Percentiles rank a stretch among this genome's conserved stretches.
Evolutionary conservation across 2,888 invertebrate species (phyloP).

Genomic region (Plebejus anna): DNA sequence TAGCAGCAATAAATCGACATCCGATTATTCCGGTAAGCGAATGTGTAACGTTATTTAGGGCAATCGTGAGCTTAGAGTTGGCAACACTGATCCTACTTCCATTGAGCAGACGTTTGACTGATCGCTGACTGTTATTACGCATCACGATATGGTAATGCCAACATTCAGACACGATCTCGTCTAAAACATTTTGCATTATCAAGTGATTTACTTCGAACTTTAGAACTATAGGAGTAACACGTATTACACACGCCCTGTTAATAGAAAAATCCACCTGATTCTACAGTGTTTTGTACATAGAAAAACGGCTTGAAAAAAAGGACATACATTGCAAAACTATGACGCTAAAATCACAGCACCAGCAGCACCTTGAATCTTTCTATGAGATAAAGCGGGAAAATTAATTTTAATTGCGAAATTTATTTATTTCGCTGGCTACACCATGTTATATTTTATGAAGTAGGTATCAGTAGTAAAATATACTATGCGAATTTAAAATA

Average conservation of each 20-base stretch:
- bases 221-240: not conserved
- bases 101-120: constrained; percentile 37
- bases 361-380: no score
- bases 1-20: not conserved
- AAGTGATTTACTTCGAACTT: not conserved
- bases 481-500: not conserved
- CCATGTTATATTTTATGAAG: not conserved
- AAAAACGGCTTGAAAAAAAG: not conserved
- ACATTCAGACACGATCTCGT: constrained; percentile 13
- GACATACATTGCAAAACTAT: not conserved
- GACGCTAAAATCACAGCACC: no score
- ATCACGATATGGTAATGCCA: constrained; percentile 30
- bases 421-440: not conserved
- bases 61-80: not conserved
- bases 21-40: not conserved
- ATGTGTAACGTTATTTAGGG: not conserved
- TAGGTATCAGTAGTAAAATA: not conserved
- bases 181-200: not conserved
- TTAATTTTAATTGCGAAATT: not conserved
- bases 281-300: not conserved
- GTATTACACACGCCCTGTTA: not conserved
- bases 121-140: constrained; percentile 34
- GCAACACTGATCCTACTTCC: constrained; percentile 39
- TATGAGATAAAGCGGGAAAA: no score
- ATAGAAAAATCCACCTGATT: not conserved